phyloP scores from a whole-genome alignment of 1,140 invertebrate species.

The Calosoma granatense region DNA sequence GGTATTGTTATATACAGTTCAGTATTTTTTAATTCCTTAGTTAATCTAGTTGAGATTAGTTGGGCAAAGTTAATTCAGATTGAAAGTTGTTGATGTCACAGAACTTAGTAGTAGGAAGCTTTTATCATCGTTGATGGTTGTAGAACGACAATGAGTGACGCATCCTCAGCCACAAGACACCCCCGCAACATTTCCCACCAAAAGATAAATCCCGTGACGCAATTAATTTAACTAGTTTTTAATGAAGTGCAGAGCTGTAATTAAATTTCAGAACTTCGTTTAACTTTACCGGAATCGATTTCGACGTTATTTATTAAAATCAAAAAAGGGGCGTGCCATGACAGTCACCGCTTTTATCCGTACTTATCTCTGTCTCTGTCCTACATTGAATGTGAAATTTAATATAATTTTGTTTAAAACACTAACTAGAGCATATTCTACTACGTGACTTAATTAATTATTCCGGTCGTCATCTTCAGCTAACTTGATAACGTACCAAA shows the following conservation, averaged over 20 bases:
- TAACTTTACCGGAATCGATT: neutral
- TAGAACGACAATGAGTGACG: too few relatives aligned
- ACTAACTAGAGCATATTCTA: neutral
- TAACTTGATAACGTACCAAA: neutral
- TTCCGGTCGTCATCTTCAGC: neutral
- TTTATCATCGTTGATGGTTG: too few relatives aligned
- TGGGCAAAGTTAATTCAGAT: too few relatives aligned
- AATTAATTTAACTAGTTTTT: slow-evolving; percentile 2
- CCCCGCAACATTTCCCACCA: too few relatives aligned
- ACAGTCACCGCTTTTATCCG: neutral
- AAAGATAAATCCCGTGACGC: neutral
- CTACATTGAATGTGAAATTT: neutral
- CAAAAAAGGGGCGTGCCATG: neutral
- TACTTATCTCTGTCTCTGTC: neutral
- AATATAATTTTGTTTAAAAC: slow-evolving; percentile 3
- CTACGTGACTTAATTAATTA: slow-evolving; percentile 1
- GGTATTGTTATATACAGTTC: too few relatives aligned
- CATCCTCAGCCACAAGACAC: too few relatives aligned
- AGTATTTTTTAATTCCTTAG: too few relatives aligned
- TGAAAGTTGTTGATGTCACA: too few relatives aligned
- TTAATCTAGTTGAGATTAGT: too few relatives aligned
- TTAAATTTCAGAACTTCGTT: neutral
- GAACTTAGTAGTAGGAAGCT: too few relatives aligned
- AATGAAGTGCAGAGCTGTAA: neutral
- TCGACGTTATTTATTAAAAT: neutral